Evolutionary conservation across 1,140 invertebrate genomes (phyloP).

Genomic region (Zeugodacus cucurbitae): DNA sequence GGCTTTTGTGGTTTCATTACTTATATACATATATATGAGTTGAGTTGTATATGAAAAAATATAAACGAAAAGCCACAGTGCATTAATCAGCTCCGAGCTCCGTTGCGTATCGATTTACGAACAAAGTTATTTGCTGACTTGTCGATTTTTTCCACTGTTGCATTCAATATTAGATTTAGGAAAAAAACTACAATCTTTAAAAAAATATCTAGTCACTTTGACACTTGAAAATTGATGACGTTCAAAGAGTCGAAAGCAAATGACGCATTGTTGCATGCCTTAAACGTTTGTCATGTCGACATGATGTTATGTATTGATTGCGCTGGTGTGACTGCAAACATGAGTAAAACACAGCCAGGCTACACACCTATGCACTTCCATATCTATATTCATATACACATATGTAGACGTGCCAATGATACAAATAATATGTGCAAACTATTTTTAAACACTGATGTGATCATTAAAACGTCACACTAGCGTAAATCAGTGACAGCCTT

Average conservation of each 20-base stretch:
- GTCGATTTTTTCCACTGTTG: conserved; percentile 1
- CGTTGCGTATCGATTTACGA: not conserved
- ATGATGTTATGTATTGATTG: not conserved
- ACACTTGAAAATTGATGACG: conserved; percentile 22
- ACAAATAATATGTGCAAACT: not conserved
- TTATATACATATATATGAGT: not conserved
- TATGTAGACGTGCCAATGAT: not conserved
- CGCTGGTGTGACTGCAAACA: not conserved
- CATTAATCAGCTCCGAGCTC: conserved; percentile 8
- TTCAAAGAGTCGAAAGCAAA: not conserved
- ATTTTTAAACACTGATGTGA: conserved; percentile 19
- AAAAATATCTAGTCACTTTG: not conserved
- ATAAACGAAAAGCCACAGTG: not conserved
- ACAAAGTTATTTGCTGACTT: conserved; percentile 4
- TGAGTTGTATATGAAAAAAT: not conserved
- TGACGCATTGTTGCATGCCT: conserved; percentile 16
- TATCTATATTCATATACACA: not conserved
- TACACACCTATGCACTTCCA: not conserved
- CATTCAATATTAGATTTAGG: not conserved
- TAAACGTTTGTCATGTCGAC: conserved; percentile 22
- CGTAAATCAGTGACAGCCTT: conserved; percentile 15
- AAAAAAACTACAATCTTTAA: too few relatives aligned
- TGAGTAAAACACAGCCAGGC: not conserved
- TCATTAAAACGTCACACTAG: conserved; percentile 13
- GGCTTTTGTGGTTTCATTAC: not conserved